phyloP scores from a whole-genome alignment of 2,888 invertebrate species.

The Cerceris ruficornis region DNA sequence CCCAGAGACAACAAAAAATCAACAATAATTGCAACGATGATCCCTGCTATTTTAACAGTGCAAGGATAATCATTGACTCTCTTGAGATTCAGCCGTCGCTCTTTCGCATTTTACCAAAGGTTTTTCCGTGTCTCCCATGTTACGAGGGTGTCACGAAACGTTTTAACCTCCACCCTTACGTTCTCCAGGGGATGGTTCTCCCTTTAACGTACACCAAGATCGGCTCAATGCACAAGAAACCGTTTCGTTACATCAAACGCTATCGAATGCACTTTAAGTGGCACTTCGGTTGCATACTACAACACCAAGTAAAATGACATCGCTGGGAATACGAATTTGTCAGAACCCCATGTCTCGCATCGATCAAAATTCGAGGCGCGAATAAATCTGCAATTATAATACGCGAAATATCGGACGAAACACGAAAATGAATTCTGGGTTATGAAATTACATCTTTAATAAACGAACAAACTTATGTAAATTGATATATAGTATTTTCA shows the following conservation, averaged over 20 bases:
- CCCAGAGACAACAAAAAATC: too few relatives aligned
- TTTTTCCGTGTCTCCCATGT: slow-evolving; percentile 1
- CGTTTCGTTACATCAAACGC: slow-evolving; percentile 27
- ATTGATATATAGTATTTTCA: not conserved
- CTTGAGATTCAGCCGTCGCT: slow-evolving; percentile 8
- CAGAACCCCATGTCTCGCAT: not conserved
- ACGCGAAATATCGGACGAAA: too few relatives aligned
- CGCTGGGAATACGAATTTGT: not conserved
- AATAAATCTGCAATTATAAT: too few relatives aligned
- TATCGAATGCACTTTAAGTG: slow-evolving; percentile 30
- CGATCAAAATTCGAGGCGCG: too few relatives aligned
- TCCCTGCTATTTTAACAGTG: not conserved
- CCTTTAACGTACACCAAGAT: slow-evolving; percentile 28
- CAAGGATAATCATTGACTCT: slow-evolving; percentile 1
- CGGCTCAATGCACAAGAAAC: slow-evolving; percentile 26
- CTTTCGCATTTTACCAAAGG: slow-evolving; percentile 22
- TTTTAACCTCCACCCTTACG: slow-evolving; percentile 37
- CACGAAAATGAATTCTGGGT: too few relatives aligned
- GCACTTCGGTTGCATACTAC: slow-evolving; percentile 2
- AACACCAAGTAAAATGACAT: not conserved
- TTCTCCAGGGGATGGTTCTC: slow-evolving; percentile 26
- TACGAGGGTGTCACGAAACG: slow-evolving; percentile 24
- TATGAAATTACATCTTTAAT: not conserved
- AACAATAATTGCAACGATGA: too few relatives aligned
- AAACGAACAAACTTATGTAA: not conserved